Conservation (phyloP, 1,140 invertebrate species). For the Drosophila arizonae region DNA sequence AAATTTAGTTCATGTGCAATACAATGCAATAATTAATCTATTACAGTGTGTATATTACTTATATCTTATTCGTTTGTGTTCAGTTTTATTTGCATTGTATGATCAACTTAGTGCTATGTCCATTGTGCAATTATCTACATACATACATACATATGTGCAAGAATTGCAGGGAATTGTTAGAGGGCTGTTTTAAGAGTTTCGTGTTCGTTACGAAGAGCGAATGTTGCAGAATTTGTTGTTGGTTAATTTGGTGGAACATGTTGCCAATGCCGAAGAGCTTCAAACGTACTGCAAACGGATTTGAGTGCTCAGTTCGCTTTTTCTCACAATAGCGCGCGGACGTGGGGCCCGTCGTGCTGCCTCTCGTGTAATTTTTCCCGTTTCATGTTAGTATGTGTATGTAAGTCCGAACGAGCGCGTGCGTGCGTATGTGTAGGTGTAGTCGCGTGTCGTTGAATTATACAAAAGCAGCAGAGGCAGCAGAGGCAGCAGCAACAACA, state of each 20-base stretch:
- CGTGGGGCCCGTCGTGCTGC: slow-evolving; percentile 24
- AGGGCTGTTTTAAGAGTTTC: slow-evolving; percentile 11
- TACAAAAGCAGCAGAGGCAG: slow-evolving; percentile 27
- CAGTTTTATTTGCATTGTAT: slow-evolving; percentile 2
- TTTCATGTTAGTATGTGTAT: slow-evolving; percentile 34
- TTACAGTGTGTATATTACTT: not conserved
- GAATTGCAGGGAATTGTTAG: not conserved
- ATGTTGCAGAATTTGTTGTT: not conserved
- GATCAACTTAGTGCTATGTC: slow-evolving; percentile 15
- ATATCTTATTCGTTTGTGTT: not conserved
- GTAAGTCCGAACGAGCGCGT: slow-evolving; percentile 25
- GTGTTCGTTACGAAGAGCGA: not conserved
- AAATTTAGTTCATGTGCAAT: not conserved
- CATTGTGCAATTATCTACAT: slow-evolving; percentile 10
- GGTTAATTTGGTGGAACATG: slow-evolving; percentile 27
- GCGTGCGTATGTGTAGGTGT: slow-evolving; percentile 34
- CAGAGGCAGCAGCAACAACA: slow-evolving; percentile 16
- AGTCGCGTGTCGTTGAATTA: slow-evolving; percentile 47
- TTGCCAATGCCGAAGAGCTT: slow-evolving; percentile 43
- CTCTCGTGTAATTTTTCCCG: slow-evolving; percentile 35
- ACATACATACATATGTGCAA: not conserved
- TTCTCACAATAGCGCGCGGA: slow-evolving; percentile 44
- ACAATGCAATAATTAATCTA: not conserved
- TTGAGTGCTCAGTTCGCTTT: slow-evolving; percentile 45
- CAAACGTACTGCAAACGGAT: slow-evolving; percentile 24